Percentiles rank a stretch among this genome's conserved stretches.
Evolutionary conservation across 2,113 vertebrate species (phyloP).

Genomic region (Chinchilla lanigera): DNA sequence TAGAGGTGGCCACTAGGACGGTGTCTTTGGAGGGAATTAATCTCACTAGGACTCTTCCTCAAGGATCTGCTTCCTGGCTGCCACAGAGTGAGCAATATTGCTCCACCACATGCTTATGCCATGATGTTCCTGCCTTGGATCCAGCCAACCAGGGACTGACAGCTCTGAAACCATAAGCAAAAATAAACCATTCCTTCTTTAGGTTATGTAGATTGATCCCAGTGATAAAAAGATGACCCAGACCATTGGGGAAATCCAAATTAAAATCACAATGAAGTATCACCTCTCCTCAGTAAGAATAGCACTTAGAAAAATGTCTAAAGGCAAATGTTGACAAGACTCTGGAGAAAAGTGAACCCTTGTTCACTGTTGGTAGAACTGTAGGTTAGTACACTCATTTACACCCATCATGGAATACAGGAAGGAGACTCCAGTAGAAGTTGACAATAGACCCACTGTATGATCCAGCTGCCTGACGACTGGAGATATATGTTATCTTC

Average conservation of each 20-base stretch:
- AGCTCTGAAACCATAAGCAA: background rate
- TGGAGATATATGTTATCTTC: background rate
- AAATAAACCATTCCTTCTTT: background rate
- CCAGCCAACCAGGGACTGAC: background rate
- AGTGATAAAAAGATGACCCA: background rate
- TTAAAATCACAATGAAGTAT: background rate
- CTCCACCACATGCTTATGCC: background rate
- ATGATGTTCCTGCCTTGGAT: background rate
- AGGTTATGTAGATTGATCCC: background rate
- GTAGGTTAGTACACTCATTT: background rate
- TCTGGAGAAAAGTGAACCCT: background rate
- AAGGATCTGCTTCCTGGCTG: background rate
- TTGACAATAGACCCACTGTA: background rate
- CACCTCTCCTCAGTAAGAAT: background rate
- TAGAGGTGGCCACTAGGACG: background rate
- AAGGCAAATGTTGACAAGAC: background rate
- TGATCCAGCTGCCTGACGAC: background rate
- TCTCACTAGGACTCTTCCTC: background rate
- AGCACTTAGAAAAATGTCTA: background rate
- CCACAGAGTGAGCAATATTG: background rate
- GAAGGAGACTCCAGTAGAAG: background rate
- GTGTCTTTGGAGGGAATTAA: background rate
- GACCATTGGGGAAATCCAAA: background rate
- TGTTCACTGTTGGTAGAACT: background rate
- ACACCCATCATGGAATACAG: background rate